Evolutionary conservation across 2,888 invertebrate genomes (phyloP).

Genomic region (Corythucha ciliata): DNA sequence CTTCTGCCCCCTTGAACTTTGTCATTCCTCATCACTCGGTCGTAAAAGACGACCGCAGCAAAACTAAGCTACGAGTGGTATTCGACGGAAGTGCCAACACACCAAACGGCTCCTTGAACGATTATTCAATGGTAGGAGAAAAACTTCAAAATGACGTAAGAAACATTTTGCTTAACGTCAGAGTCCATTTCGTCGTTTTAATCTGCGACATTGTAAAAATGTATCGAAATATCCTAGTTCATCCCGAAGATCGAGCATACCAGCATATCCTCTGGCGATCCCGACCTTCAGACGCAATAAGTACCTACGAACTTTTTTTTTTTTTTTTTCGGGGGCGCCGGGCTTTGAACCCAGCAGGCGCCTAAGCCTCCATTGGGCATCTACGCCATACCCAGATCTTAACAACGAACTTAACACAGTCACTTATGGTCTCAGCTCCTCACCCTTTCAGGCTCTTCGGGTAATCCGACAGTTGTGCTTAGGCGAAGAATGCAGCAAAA

Average conservation of each 20-base stretch:
- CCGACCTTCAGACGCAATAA: background rate
- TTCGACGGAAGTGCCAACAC: conserved; percentile 15
- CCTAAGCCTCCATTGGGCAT: too few species aligned
- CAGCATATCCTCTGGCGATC: conserved; percentile 10
- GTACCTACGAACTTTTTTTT: too few species aligned
- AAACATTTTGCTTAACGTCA: conserved; percentile 8
- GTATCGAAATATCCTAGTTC: conserved; percentile 8
- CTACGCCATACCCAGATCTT: too few species aligned
- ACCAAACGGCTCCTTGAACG: conserved; percentile 21
- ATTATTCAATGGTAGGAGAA: conserved; percentile 9
- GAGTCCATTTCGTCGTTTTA: conserved; percentile 8
- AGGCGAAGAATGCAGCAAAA: conserved; percentile 28
- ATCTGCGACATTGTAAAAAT: conserved; percentile 16
- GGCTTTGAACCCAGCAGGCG: too few species aligned
- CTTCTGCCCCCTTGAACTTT: background rate
- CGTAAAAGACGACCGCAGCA: conserved; percentile 8
- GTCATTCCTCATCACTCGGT: conserved; percentile 15
- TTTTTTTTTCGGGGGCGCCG: too few species aligned
- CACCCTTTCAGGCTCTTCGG: conserved; percentile 15
- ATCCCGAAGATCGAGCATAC: conserved; percentile 9
- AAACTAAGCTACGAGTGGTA: conserved; percentile 14
- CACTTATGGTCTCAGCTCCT: conserved; percentile 7
- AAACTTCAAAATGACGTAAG: conserved; percentile 19
- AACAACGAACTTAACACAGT: conserved; percentile 15
- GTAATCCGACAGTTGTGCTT: conserved; percentile 30